Base-by-base conservation (phyloP, 1,140 invertebrate species). In the Nomia melanderi region DNA sequence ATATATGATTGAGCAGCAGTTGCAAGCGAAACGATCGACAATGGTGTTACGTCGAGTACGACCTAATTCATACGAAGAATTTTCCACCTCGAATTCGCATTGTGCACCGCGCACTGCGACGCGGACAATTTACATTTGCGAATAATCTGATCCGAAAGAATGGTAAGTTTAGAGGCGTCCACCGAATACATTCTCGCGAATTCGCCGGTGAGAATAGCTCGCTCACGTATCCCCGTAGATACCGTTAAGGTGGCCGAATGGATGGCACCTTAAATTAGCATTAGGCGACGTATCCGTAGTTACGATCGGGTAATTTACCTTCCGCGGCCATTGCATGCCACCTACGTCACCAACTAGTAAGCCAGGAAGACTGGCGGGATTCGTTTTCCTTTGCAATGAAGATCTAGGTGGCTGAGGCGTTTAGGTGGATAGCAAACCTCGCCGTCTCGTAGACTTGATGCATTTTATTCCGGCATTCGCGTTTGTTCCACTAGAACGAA, bases 311-410 rank as follows among this genome's bases (percentile, higher is more conserved):
- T 82, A 86, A 87, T 82, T 81, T 53, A 74, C 54, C 62, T 65
- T 41, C 39, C 64, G 63, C 70, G 77, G 70, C 53, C 53, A 65
- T 82, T 79, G 63, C 72, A 53, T 33, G 60, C 62, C 69, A 72
- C 56, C 70, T 29, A 59, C 64, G 66, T 76, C 57, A 47, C 27
- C 33, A 27, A 50, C 25, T 44, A 20, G 62, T 65, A 50, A 14
- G 50, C 50, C 41, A 5, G 54, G 64, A 44, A n/a, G 47, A 56
- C 62, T 31, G 50, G 23, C 54, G 63, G 57, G 74, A 77, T 77
- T 78, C 78, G 81, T 83, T 87, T 86, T 67, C 85, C 77, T 79
- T 53, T 47, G 76, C 88, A 90, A 90, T 86, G 82, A 90, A 89
- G 85, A 88, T 86, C 81, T 87, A 89, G 82, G 79, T 67, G 73